These are phyloP conservation scores for Sitophilus oryzae DNA, from an alignment of 1,140 invertebrate genomes.

Conservation along the genomic window DNA sequence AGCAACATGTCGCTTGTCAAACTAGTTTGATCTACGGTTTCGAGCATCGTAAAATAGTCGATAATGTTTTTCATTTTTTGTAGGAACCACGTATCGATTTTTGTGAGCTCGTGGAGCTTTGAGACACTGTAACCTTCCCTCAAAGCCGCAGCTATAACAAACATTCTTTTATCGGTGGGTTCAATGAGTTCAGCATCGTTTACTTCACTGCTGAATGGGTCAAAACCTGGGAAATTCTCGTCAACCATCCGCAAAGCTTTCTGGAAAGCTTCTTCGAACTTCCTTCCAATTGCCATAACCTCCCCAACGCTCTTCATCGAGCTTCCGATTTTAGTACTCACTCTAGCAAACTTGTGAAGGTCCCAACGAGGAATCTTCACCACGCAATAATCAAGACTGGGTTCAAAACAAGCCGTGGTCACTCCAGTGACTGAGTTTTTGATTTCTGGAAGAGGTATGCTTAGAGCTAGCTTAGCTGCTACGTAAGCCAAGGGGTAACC, in stretches of 20 bases:
- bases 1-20: constrained; percentile 59
- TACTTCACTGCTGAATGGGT: constrained; percentile 74
- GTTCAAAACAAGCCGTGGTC: constrained; percentile 99
- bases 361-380: constrained; percentile 99
- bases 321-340: constrained; percentile 97
- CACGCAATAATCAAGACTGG: constrained; percentile 98
- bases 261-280: constrained; percentile 98
- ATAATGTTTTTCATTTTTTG: constrained; percentile 93
- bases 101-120: constrained; percentile 83
- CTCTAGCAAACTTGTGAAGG: constrained; percentile 90
- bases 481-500: constrained; percentile 95
- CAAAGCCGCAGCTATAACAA: constrained; percentile 91
- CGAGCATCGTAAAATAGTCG: constrained; percentile 58
- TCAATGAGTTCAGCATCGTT: constrained; percentile 82
- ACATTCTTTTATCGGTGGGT: constrained; percentile 96
- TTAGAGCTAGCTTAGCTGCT: constrained; percentile 92
- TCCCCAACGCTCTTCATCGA: constrained; percentile 99
- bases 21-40: constrained; percentile 55
- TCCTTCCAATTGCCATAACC: constrained; percentile 97
- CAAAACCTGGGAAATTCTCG: constrained; percentile 89
- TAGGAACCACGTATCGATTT: constrained; percentile 97
- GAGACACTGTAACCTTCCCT: constrained; percentile 74
- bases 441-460: constrained; percentile 80
- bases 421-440: constrained; percentile 91
- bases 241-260: constrained; percentile 99